Percentiles rank a stretch among this genome's conserved stretches.
Conservation (phyloP, 2,113 vertebrate genomes). For the Leptobrachium leishanense region DNA sequence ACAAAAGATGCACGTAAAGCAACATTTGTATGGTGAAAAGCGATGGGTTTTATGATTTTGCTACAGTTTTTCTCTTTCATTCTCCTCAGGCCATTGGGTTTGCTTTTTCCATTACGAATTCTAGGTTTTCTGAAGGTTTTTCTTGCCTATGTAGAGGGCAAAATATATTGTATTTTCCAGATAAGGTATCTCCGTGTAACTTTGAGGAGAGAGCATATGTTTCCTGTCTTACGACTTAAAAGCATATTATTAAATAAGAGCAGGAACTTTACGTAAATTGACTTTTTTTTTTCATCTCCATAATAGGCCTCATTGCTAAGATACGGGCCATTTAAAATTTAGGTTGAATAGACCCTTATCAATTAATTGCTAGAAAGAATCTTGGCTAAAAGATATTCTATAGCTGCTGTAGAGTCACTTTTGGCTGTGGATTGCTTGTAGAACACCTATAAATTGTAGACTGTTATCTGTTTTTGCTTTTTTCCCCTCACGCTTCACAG, state of each 20-base stretch:
- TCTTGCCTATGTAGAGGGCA: too few species aligned
- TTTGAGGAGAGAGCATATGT: background rate
- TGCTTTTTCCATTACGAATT: too few species aligned
- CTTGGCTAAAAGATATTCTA: slow-evolving; percentile 33
- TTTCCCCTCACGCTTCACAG: slow-evolving; percentile 11
- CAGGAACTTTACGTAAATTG: too few species aligned
- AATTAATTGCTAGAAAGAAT: slow-evolving; percentile 24
- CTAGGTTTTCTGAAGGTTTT: too few species aligned
- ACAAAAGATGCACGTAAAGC: too few species aligned
- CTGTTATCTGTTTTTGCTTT: background rate
- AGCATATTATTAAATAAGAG: too few species aligned
- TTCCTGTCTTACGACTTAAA: slow-evolving; percentile 4
- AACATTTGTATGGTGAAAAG: too few species aligned
- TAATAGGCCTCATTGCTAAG: slow-evolving; percentile 1
- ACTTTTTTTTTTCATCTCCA: slow-evolving; percentile 5
- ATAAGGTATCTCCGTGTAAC: background rate
- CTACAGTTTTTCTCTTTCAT: too few species aligned
- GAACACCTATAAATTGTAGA: slow-evolving; percentile 26
- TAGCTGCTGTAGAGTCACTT: slow-evolving; percentile 22
- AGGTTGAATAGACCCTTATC: slow-evolving; percentile 34
- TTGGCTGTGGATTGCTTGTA: slow-evolving; percentile 20
- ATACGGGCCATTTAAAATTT: slow-evolving; percentile 20
- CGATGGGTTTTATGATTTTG: too few species aligned
- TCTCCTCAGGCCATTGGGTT: too few species aligned
- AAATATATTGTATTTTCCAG: too few species aligned